Evolutionary conservation across 1,140 invertebrate genomes (phyloP).

Genomic region (Lethrus apterus): DNA sequence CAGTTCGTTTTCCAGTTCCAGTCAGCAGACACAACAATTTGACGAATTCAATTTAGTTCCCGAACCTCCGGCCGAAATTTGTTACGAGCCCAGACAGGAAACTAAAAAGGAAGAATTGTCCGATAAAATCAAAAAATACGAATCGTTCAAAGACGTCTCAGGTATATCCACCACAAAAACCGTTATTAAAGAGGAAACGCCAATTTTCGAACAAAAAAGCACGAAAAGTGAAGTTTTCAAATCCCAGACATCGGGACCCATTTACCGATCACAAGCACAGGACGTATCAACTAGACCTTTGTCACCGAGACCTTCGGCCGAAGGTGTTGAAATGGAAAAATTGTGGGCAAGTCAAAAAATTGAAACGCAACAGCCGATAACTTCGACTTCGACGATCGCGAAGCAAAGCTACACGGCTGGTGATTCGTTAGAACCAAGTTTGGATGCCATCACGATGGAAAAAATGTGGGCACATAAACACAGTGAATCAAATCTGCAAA

Average conservation of each 20-base stretch:
- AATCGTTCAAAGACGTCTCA: conserved; percentile 10
- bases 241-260: conserved; percentile 3
- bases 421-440: conserved; percentile 19
- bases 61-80: conserved; percentile 65
- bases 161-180: neutral
- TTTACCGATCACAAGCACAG: conserved; percentile 3
- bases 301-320: conserved; percentile 47
- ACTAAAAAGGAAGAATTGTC: conserved; percentile 24
- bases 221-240: conserved; percentile 8
- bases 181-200: neutral
- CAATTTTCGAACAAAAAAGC: neutral
- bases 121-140: conserved; percentile 5
- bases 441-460: conserved; percentile 52
- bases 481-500: conserved; percentile 41
- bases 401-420: conserved; percentile 20
- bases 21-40: neutral
- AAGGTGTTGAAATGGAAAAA: conserved; percentile 56
- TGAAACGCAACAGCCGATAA: conserved; percentile 19
- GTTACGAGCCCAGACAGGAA: conserved; percentile 51
- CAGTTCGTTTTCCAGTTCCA: conserved; percentile 4
- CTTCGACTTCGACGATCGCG: conserved; percentile 20
- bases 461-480: conserved; percentile 54
- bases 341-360: conserved; percentile 44
- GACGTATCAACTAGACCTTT: conserved; percentile 4
- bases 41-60: conserved; percentile 51